Percentiles rank a stretch among this genome's conserved stretches.
These are phyloP conservation scores for Colletes collaris DNA, from an alignment of 2,888 invertebrate genomes.

Conservation along the genomic window DNA sequence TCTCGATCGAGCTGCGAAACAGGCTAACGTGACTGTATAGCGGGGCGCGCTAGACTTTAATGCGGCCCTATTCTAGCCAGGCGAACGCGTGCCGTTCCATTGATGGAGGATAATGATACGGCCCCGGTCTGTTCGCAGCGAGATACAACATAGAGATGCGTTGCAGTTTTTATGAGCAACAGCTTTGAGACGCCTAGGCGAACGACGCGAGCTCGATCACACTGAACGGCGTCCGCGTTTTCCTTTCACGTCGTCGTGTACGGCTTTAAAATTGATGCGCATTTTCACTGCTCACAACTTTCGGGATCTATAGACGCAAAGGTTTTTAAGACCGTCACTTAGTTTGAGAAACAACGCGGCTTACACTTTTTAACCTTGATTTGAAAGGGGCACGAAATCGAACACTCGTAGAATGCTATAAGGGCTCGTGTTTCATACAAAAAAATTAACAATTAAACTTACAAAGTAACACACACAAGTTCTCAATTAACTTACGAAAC, in stretches of 20 bases:
- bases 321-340: too few relatives aligned
- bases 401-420: too few relatives aligned
- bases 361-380: too few relatives aligned
- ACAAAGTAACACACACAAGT: too few relatives aligned
- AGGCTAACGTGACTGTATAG: not conserved
- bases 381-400: too few relatives aligned
- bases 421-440: too few relatives aligned
- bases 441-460: too few relatives aligned
- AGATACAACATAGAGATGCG: slow-evolving; percentile 2
- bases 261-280: slow-evolving; percentile 16
- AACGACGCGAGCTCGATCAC: slow-evolving; percentile 2
- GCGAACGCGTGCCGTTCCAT: slow-evolving; percentile 23
- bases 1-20: slow-evolving; percentile 6
- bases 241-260: not conserved
- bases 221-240: slow-evolving; percentile 5
- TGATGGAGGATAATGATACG: slow-evolving; percentile 42
- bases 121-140: slow-evolving; percentile 6
- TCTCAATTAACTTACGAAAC: too few relatives aligned
- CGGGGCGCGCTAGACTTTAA: slow-evolving; percentile 5
- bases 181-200: slow-evolving; percentile 9
- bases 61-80: slow-evolving; percentile 13
- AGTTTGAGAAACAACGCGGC: too few relatives aligned
- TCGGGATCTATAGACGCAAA: too few relatives aligned
- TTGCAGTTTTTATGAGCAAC: slow-evolving; percentile 27
- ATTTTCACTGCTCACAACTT: not conserved